phyloP scores from a whole-genome alignment of 1,140 invertebrate genomes.

The Eumaeus atala region DNA sequence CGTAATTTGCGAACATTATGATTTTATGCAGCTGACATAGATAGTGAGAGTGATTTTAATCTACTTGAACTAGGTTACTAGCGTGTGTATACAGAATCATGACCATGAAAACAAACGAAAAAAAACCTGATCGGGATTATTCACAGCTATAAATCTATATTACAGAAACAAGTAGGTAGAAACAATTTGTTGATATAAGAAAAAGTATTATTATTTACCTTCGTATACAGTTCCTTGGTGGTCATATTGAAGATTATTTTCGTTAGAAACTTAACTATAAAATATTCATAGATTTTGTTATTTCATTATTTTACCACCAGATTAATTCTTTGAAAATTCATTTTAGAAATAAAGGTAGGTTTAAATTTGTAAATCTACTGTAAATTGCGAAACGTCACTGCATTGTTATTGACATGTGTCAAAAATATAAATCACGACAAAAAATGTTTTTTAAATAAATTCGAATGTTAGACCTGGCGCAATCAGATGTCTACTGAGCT shows the following conservation, averaged over 20 bases:
- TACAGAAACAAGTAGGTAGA: conserved; percentile 16
- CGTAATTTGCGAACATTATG: conserved; percentile 26
- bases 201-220: conserved; percentile 54
- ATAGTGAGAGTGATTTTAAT: conserved; percentile 35
- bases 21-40: conserved; percentile 38
- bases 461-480: not conserved
- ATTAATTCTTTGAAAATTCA: conserved; percentile 49
- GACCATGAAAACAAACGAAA: conserved; percentile 6
- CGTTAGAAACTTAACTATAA: conserved; percentile 12
- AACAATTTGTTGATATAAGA: conserved; percentile 22
- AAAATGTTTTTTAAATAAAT: not conserved
- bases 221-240: conserved; percentile 71
- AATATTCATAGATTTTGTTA: conserved; percentile 32
- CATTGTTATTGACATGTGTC: conserved; percentile 36
- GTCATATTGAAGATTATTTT: conserved; percentile 56
- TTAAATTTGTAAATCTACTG: conserved; percentile 49
- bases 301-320: conserved; percentile 56
- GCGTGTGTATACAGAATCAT: conserved; percentile 2
- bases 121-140: not conserved
- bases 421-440: conserved; percentile 5
- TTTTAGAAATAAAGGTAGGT: conserved; percentile 64
- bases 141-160: conserved; percentile 15
- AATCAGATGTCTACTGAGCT: not conserved
- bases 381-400: conserved; percentile 63
- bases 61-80: conserved; percentile 11